A percentile compares a stretch with the other conserved stretches of the same genome.
phyloP scores from a whole-genome alignment of 2,888 invertebrate species.

The Orthonychiurus folsomi region DNA sequence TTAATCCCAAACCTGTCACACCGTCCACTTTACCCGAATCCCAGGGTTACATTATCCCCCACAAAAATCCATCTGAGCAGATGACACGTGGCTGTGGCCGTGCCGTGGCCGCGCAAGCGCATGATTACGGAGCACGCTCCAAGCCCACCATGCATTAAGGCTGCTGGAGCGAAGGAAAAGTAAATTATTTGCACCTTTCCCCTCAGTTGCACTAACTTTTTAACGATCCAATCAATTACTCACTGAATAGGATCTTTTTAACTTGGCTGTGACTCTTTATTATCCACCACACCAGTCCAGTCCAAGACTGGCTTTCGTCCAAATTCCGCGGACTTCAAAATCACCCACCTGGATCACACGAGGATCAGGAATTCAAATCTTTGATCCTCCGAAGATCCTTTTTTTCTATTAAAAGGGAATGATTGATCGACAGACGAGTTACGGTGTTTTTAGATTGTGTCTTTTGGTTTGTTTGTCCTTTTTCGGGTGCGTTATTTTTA shows the following conservation, averaged over 20 bases:
- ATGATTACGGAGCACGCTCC: too few species aligned
- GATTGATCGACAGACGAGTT: background rate
- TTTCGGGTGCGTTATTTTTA: background rate
- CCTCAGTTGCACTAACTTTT: conserved; percentile 13
- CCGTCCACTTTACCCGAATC: too few species aligned
- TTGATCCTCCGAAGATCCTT: background rate
- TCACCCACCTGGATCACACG: background rate
- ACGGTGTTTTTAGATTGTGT: conserved; percentile 12
- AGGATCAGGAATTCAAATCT: background rate
- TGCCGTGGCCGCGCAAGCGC: background rate
- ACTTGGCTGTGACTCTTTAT: too few species aligned
- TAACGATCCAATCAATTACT: conserved; percentile 25
- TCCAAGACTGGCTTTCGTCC: too few species aligned
- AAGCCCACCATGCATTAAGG: background rate
- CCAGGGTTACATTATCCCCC: too few species aligned
- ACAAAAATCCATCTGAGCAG: too few species aligned
- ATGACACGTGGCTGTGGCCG: too few species aligned
- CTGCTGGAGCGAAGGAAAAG: background rate
- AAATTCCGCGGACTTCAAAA: background rate
- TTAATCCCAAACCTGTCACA: too few species aligned
- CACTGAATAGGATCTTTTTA: too few species aligned
- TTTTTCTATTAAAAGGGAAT: background rate
- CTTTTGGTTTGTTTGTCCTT: conserved; percentile 8
- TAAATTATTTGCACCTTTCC: conserved; percentile 19
- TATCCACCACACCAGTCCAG: too few species aligned